Evolutionary conservation across 2,797 vertebrate genomes (phyloP).

Genomic region (Adelosebastes latens): DNA sequence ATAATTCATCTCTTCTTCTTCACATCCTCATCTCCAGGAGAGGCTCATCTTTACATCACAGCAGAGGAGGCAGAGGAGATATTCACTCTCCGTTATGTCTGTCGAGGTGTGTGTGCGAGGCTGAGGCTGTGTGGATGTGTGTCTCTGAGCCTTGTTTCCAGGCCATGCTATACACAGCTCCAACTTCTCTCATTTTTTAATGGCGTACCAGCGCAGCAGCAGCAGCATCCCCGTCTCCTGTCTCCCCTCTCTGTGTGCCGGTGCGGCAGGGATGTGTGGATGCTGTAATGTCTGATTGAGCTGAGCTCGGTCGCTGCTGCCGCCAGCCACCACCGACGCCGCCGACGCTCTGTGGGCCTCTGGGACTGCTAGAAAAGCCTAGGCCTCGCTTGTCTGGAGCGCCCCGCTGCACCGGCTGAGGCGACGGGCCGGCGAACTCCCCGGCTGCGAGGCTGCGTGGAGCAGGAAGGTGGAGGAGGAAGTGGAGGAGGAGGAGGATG

Average conservation of each 20-base stretch:
- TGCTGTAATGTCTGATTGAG: constrained; percentile 80
- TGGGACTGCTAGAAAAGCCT: constrained; percentile 82
- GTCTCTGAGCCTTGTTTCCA: constrained; percentile 70
- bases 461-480: constrained; percentile 73
- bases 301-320: constrained; percentile 65
- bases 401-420: constrained; percentile 54
- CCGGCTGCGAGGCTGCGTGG: constrained; percentile 62
- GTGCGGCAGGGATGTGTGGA: constrained; percentile 67
- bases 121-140: constrained; percentile 49
- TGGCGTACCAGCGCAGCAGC: constrained; percentile 54
- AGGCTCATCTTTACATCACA: constrained; percentile 63
- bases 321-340: constrained; percentile 50
- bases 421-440: constrained; percentile 60
- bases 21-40: constrained; percentile 56
- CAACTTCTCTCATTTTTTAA: constrained; percentile 50
- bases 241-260: constrained; percentile 52
- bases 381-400: constrained; percentile 78
- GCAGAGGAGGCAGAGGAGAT: constrained; percentile 54
- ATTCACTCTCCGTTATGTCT: constrained; percentile 68
- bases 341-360: constrained; percentile 70
- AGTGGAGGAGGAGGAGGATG: constrained; percentile 70
- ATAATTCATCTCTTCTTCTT: constrained; percentile 44
- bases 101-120: constrained; percentile 55
- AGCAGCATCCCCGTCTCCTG: constrained; percentile 55
- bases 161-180: constrained; percentile 64